A percentile compares a stretch with the other conserved stretches of the same genome.
Conservation (phyloP, 2,888 invertebrate species). For the Habroteleia sp. region DNA sequence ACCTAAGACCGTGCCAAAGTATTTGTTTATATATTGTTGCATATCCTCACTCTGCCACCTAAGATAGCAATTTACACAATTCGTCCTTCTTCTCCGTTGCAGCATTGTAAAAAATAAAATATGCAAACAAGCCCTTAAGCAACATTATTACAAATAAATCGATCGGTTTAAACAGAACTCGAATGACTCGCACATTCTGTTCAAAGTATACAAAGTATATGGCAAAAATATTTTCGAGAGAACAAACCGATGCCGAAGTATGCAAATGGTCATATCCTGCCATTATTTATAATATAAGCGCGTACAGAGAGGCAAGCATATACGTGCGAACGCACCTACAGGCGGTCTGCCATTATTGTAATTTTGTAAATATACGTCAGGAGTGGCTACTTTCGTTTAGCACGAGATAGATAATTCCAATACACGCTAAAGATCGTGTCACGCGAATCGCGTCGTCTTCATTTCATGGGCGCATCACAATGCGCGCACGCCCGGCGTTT, state of each 20-base stretch:
- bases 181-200: too few relatives aligned
- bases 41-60: too few relatives aligned
- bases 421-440: slow-evolving; percentile 59
- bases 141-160: too few relatives aligned
- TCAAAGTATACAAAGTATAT: slow-evolving; percentile 25
- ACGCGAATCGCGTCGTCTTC: slow-evolving; percentile 60
- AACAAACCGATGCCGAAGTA: slow-evolving; percentile 22
- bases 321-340: slow-evolving; percentile 58
- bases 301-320: slow-evolving; percentile 46
- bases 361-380: slow-evolving; percentile 62
- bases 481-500: slow-evolving; percentile 45
- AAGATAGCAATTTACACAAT: too few relatives aligned
- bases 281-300: slow-evolving; percentile 51
- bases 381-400: slow-evolving; percentile 63
- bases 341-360: slow-evolving; percentile 58
- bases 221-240: slow-evolving; percentile 10
- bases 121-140: too few relatives aligned
- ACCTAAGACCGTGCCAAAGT: too few relatives aligned
- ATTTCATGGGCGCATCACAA: slow-evolving; percentile 48
- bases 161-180: too few relatives aligned
- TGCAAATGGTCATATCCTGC: slow-evolving; percentile 58
- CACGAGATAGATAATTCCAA: slow-evolving; percentile 59
- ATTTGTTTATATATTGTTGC: too few relatives aligned
- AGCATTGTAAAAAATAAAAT: too few relatives aligned
- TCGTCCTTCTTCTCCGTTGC: too few relatives aligned